phyloP scores from a whole-genome alignment of 2,888 invertebrate species.

The Agriotes lineatus region DNA sequence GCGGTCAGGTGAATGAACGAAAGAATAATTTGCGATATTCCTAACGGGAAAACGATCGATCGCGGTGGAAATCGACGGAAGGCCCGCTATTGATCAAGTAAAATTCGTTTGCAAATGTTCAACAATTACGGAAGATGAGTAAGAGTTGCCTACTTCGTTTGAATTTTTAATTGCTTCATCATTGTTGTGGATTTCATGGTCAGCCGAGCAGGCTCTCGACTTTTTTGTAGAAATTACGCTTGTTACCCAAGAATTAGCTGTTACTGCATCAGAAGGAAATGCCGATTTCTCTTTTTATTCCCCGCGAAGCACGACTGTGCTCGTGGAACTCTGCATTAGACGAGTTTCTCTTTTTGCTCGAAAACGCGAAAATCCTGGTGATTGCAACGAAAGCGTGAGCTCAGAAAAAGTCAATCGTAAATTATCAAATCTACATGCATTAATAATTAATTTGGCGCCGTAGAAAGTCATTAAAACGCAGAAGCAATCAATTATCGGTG shows the following conservation, averaged over 20 bases:
- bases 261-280: conserved; percentile 33
- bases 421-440: no score
- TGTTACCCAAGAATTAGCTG: conserved; percentile 38
- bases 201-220: conserved; percentile 35
- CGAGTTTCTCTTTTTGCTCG: conserved; percentile 17
- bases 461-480: no score
- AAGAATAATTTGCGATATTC: conserved; percentile 13
- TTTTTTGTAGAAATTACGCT: conserved; percentile 39
- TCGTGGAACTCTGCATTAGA: neutral
- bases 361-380: conserved; percentile 1
- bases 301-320: neutral
- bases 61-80: conserved; percentile 9
- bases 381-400: no score
- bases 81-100: neutral
- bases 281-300: conserved; percentile 43
- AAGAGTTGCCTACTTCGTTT: conserved; percentile 27
- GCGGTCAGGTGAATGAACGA: conserved; percentile 37
- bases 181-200: conserved; percentile 43
- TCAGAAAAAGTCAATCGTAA: no score
- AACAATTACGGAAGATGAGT: conserved; percentile 29
- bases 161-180: conserved; percentile 43
- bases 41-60: conserved; percentile 21
- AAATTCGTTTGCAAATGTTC: neutral
- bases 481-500: no score
- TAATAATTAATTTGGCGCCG: no score